These are phyloP conservation scores for Scolopax bukidnonensis DNA, from an alignment of 2,797 vertebrate genomes.

Conservation along the genomic window DNA sequence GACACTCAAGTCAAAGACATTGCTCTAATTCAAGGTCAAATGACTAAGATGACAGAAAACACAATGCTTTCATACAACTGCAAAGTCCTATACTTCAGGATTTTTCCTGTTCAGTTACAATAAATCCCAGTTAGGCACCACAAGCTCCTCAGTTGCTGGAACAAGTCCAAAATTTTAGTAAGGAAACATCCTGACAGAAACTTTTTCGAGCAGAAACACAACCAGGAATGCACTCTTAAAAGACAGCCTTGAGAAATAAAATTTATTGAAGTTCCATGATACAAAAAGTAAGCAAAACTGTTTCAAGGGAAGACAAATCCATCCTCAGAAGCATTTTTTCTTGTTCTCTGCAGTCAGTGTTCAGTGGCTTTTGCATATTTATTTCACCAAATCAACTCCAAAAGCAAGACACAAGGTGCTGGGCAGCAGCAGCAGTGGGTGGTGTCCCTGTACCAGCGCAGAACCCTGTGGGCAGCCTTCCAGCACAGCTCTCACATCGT, in stretches of 20 bases:
- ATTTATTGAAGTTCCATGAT: background rate
- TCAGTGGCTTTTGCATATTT: background rate
- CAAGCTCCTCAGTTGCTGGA: slow-evolving; percentile 22
- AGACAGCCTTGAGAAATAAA: slow-evolving; percentile 13
- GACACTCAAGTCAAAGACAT: background rate
- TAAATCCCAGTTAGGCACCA: slow-evolving; percentile 8
- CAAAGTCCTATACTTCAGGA: background rate
- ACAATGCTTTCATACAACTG: background rate
- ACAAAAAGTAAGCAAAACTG: background rate
- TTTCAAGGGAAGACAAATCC: background rate
- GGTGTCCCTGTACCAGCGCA: background rate
- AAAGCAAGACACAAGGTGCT: background rate
- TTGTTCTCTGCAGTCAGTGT: background rate
- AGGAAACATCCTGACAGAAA: background rate
- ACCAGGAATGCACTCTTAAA: background rate
- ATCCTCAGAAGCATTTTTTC: accelerated
- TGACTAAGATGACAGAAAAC: background rate
- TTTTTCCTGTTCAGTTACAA: slow-evolving; percentile 38
- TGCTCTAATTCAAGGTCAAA: slow-evolving; percentile 23
- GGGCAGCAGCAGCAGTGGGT: background rate
- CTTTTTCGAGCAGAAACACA: background rate
- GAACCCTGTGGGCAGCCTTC: background rate
- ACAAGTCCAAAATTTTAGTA: background rate
- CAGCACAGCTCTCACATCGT: accelerated
- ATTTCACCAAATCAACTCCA: background rate